phyloP scores from a whole-genome alignment of 2,888 invertebrate genomes.

The Saturnia japonica region DNA sequence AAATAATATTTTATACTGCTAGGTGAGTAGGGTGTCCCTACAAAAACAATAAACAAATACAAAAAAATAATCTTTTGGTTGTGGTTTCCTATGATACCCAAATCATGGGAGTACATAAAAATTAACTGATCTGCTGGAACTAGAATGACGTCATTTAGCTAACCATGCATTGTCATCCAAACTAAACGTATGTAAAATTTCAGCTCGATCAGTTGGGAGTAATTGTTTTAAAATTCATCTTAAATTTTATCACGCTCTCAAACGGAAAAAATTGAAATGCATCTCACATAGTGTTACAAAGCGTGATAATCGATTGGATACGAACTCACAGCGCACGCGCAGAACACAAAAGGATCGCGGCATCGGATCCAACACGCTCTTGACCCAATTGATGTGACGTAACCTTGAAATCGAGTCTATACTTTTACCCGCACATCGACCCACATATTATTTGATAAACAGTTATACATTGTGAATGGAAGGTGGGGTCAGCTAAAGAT shows the following conservation, averaged over 20 bases:
- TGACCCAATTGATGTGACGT: constrained; percentile 50
- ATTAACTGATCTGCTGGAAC: no score
- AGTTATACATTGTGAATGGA: constrained; percentile 7
- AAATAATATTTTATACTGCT: no score
- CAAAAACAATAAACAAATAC: no score
- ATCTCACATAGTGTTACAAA: constrained; percentile 35
- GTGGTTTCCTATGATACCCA: no score
- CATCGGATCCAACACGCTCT: constrained; percentile 44
- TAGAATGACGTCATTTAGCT: no score
- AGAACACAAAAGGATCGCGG: constrained; percentile 44
- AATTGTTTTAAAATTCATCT: not conserved
- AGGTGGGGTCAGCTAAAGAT: not conserved
- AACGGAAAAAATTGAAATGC: constrained; percentile 41
- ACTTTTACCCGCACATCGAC: constrained; percentile 23
- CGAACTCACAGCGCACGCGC: constrained; percentile 25
- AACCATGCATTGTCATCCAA: no score
- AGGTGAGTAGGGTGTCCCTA: no score
- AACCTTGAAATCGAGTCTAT: constrained; percentile 36
- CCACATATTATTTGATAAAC: constrained; percentile 16
- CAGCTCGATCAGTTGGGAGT: no score
- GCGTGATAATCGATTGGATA: constrained; percentile 45
- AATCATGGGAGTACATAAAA: no score
- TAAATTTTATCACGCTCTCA: not conserved
- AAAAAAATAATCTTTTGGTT: no score
- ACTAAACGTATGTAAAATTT: no score